Percentiles rank a stretch among this genome's conserved stretches.
phyloP scores from a whole-genome alignment of 2,797 vertebrate genomes.

The Acanthurus tractus region DNA sequence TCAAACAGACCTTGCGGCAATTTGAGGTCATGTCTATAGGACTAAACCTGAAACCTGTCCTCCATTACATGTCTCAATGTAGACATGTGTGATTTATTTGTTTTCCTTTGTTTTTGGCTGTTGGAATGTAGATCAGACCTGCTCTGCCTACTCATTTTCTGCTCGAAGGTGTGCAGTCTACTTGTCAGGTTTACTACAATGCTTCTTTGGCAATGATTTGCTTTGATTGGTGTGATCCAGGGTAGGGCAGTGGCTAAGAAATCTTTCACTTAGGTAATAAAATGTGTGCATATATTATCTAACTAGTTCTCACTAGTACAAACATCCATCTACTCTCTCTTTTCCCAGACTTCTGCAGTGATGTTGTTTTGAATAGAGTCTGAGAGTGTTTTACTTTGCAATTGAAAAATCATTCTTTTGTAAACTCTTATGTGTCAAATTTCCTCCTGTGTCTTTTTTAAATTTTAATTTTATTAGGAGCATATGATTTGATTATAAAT shows the following conservation, averaged over 20 bases:
- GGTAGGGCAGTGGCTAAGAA: background rate
- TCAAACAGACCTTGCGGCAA: constrained; percentile 39
- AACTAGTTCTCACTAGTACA: constrained; percentile 9
- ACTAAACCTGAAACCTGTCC: constrained; percentile 61
- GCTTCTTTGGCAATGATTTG: constrained; percentile 19
- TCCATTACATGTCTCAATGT: constrained; percentile 55
- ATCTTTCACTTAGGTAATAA: background rate
- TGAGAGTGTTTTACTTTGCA: constrained; percentile 1
- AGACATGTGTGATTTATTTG: constrained; percentile 56
- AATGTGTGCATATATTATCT: constrained; percentile 3
- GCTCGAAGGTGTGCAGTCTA: constrained; percentile 28
- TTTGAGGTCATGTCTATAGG: constrained; percentile 56
- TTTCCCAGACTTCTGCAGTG: background rate
- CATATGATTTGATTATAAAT: too few species aligned
- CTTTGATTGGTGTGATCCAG: constrained; percentile 24
- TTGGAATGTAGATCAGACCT: constrained; percentile 65
- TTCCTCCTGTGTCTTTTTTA: too few species aligned
- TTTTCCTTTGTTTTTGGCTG: constrained; percentile 19
- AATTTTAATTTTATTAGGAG: too few species aligned
- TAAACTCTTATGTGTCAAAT: too few species aligned
- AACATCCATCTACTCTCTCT: background rate
- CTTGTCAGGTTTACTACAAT: constrained; percentile 18
- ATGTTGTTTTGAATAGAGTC: background rate
- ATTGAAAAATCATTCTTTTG: too few species aligned
- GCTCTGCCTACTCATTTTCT: constrained; percentile 41